Evolutionary conservation across 1,140 invertebrate genomes (phyloP), one percentile per base, ranked within the genome.

Genomic region (Frieseomelitta varia): DNA sequence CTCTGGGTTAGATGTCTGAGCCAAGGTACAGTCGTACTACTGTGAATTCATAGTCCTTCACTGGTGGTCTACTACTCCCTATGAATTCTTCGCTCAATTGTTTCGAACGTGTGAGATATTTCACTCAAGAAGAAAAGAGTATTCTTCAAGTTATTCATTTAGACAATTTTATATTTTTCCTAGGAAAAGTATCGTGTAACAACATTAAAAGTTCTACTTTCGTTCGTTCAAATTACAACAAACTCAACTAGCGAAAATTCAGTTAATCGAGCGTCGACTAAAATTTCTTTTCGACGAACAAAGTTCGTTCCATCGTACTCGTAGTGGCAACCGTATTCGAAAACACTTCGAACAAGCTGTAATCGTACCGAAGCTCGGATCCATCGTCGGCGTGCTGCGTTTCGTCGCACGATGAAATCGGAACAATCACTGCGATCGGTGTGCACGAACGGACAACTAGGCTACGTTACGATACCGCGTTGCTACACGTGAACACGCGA

Each of bases 381-480:
- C 4, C 24, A 61, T 63, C 34, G 15, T 77, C 11, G 2, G 6
- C 3, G 17, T n/a, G 12, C 61, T 15, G 12, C 61, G 39, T 77
- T 61, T 27, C 15, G 56, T 12, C 6, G n/a, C n/a, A 17, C 51
- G 24, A 58, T 30, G 75, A 79, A 79, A 69, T 47, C 21, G 63
- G 12, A 27, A n/a, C 14, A 79, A 79, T 79, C 67, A 71, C 55
- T n/a, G 27, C 55, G 53, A 47, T 24, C 21, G 78, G 21, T 55
- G 24, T n/a, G n/a, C 65, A 30, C 17, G 24, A 34, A 55, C 30
- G 65, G n/a, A 39, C 12, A 27, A 21, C 51, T 67, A 80, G 21
- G 51, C 55, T 63, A 21, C 15, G 58, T 19, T 12, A 21, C 34
- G 30, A 63, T 51, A 53, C 27, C 19, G 8, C 39, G 39, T 63